Evolutionary conservation across 2,797 vertebrate species (phyloP), one percentile per base, ranked within the genome.

Genomic region (Pangasius krempfi): DNA sequence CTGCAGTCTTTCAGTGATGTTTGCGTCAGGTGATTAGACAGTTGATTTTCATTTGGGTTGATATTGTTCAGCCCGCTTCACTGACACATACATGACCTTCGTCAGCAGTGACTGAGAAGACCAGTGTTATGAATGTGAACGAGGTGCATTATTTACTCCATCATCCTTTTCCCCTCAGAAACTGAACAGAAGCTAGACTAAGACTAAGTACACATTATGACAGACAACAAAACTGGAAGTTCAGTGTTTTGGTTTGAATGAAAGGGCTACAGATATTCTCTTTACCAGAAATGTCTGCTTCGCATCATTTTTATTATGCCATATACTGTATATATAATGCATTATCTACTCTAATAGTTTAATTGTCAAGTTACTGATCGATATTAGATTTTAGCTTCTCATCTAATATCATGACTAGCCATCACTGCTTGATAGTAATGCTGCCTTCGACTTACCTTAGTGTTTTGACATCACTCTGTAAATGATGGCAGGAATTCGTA

Each of bases 321-420:
- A 70, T 33, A 37, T 56, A 56, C 50, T 54, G 13, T 60, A 58
- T 40, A 22, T 75, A 25, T 27, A 75, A 75, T 75, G 72, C 72
- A 75, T 47, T 47, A 75, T 75, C 72, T 47, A 44, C 72, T 75
- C 40, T 75, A 47, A 75, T 75, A 75, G 20, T 72, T 72, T 72
- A 72, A 72, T 72, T 72, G 37, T 72, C 37, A 72, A 72, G 68
- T 73, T 44, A 25, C 0, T 44, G 72, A 75, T 75, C 72, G 5
- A 75, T 47, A 75, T 5, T 30, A 66, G 64, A 66, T 66, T 66
- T 44, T 44, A 44, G 7, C 44, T 7, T 44, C 44, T 7, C 44
- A 44, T 44, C 7, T 7, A 44, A 44, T 44, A 44, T 44, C 44
- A 44, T 44, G 44, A 44, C 44, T 7, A 44, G 44, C 7, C 44